Conservation (phyloP, 2,113 vertebrate genomes). For the Stigmatopora argus region DNA sequence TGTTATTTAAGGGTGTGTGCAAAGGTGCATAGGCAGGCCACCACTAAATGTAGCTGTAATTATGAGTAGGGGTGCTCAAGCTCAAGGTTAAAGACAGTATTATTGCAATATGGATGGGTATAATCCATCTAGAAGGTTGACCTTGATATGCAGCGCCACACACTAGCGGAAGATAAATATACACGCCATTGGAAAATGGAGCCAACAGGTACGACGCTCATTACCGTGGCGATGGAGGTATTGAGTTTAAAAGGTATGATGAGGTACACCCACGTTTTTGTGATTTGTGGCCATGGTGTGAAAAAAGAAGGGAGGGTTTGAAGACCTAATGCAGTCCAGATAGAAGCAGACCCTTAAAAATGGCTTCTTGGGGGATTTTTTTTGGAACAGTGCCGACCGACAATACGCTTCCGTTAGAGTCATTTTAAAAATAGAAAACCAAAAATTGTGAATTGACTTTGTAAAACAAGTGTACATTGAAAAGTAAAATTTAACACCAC, state of each 20-base stretch:
- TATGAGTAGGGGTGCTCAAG: slow-evolving; percentile 53
- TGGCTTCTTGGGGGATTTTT: not conserved
- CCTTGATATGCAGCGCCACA: slow-evolving; percentile 45
- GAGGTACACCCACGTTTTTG: not conserved
- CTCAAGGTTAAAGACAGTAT: slow-evolving; percentile 64
- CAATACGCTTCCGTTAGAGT: not conserved
- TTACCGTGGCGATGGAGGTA: not conserved
- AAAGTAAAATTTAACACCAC: not conserved
- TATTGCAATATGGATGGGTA: slow-evolving; percentile 48
- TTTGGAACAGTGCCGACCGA: not conserved
- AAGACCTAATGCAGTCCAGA: not conserved
- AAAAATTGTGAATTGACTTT: not conserved
- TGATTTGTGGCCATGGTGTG: not conserved
- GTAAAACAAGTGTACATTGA: not conserved
- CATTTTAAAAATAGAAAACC: not conserved
- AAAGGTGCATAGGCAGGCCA: slow-evolving; percentile 17
- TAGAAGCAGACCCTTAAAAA: not conserved
- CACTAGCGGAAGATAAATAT: slow-evolving; percentile 19
- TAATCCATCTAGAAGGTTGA: slow-evolving; percentile 36
- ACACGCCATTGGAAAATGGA: not conserved
- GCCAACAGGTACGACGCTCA: not conserved
- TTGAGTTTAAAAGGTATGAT: not conserved
- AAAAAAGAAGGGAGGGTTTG: not conserved
- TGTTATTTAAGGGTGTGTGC: slow-evolving; percentile 61
- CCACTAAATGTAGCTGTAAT: slow-evolving; percentile 63